phyloP scores from a whole-genome alignment of 64 coral and sea anemone genomes.

The Stichodactyla helianthus region DNA sequence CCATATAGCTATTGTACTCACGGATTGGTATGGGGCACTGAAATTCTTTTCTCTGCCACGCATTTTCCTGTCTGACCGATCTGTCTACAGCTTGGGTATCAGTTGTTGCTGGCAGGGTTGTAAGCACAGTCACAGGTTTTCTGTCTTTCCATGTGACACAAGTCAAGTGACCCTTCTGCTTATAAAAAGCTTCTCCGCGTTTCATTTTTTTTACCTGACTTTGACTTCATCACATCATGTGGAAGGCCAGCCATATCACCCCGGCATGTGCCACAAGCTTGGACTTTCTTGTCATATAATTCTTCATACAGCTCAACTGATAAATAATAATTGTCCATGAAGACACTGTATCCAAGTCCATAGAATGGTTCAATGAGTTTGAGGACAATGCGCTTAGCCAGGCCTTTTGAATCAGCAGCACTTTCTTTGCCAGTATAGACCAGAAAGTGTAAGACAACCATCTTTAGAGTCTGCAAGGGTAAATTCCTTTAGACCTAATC shows the following conservation, averaged over 20 bases:
- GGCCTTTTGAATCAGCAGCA: slow-evolving; percentile 36
- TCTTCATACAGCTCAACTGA: slow-evolving; percentile 32
- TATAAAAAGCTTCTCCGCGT: slow-evolving; percentile 43
- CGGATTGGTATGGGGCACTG: too few relatives aligned
- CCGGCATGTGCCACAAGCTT: slow-evolving; percentile 39
- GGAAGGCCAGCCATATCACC: slow-evolving; percentile 36
- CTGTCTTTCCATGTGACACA: slow-evolving; percentile 40
- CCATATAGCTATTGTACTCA: too few relatives aligned
- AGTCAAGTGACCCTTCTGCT: slow-evolving; percentile 37
- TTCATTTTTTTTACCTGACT: slow-evolving; percentile 48
- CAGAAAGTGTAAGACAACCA: slow-evolving; percentile 31
- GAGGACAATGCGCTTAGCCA: slow-evolving; percentile 28
- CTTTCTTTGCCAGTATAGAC: slow-evolving; percentile 44
- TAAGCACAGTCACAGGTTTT: slow-evolving; percentile 19
- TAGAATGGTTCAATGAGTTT: slow-evolving; percentile 21
- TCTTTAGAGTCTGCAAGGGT: slow-evolving; percentile 23
- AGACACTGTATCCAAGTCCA: slow-evolving; percentile 23
- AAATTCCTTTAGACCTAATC: slow-evolving; percentile 40
- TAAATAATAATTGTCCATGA: slow-evolving; percentile 36
- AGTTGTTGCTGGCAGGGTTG: background rate
- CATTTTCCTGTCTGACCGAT: too few relatives aligned
- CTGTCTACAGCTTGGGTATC: too few relatives aligned
- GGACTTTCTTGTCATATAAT: slow-evolving; percentile 17
- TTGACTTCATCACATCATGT: slow-evolving; percentile 48
- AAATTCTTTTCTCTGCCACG: too few relatives aligned